Conservation (phyloP, 2,797 vertebrate species). For the Pangasius sanitwongsei region DNA sequence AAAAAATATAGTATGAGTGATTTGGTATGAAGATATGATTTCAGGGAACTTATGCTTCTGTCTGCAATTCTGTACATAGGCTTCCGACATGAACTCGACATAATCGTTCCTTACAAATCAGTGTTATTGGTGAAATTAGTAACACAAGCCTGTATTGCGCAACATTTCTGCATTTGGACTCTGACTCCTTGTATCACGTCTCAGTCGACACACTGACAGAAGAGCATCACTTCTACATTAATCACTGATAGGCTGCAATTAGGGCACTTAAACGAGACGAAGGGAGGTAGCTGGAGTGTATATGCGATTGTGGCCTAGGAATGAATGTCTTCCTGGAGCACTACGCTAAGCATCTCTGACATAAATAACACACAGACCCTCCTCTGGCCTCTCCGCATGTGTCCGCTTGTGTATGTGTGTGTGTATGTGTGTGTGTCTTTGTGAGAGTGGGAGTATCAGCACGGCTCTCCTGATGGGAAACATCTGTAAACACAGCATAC, state of each 20-base stretch:
- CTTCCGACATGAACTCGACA: background rate
- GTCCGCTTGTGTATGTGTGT: background rate
- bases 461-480: slow-evolving; percentile 34
- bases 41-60: background rate
- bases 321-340: slow-evolving; percentile 37
- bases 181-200: background rate
- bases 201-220: background rate
- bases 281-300: background rate
- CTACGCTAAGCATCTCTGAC: slow-evolving; percentile 26
- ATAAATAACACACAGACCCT: slow-evolving; percentile 44
- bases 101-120: background rate
- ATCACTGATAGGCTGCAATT: background rate
- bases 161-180: background rate
- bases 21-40: background rate
- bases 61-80: background rate
- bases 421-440: background rate
- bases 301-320: background rate
- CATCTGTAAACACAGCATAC: slow-evolving; percentile 44
- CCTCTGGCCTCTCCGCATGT: slow-evolving; percentile 15
- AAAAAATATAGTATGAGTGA: too few species aligned
- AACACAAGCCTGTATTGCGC: background rate
- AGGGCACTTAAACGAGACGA: background rate
- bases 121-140: background rate
- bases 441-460: slow-evolving; percentile 57
- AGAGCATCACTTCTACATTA: background rate